These are phyloP conservation scores for Mormyrus lacerda DNA, from an alignment of 2,113 vertebrate genomes.

Conservation along the genomic window DNA sequence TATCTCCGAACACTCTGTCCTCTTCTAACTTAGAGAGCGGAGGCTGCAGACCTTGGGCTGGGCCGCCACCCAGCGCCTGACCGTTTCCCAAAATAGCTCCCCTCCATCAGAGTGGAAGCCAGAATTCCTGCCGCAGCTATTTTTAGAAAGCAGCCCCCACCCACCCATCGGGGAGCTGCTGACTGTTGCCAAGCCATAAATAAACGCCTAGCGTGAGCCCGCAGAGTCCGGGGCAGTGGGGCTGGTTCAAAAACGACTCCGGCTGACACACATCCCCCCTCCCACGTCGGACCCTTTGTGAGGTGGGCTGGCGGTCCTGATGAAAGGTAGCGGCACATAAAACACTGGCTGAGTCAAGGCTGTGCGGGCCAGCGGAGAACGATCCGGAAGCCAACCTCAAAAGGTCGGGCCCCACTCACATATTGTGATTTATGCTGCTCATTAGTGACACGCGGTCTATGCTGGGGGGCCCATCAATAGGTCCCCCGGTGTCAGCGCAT, in stretches of 20 bases:
- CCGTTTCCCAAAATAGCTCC: slow-evolving; percentile 42
- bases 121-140: slow-evolving; percentile 40
- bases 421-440: not conserved
- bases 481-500: not conserved
- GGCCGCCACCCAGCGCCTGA: slow-evolving; percentile 17
- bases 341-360: slow-evolving; percentile 52
- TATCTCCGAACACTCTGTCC: not conserved
- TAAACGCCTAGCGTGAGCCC: not conserved
- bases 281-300: slow-evolving; percentile 34
- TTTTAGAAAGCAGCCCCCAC: slow-evolving; percentile 21
- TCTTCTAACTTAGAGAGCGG: not conserved
- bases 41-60: slow-evolving; percentile 26
- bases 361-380: slow-evolving; percentile 47
- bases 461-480: not conserved
- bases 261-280: not conserved
- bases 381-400: slow-evolving; percentile 45
- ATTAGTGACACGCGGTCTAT: not conserved
- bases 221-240: no score
- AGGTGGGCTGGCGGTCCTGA: slow-evolving; percentile 37
- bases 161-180: slow-evolving; percentile 20
- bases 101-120: slow-evolving; percentile 27
- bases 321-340: slow-evolving; percentile 40
- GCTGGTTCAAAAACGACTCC: not conserved
- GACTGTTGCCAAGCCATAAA: slow-evolving; percentile 13
- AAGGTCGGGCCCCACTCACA: slow-evolving; percentile 36